Conservation (phyloP, 1,140 invertebrate species). For the Drosophila tristis region DNA sequence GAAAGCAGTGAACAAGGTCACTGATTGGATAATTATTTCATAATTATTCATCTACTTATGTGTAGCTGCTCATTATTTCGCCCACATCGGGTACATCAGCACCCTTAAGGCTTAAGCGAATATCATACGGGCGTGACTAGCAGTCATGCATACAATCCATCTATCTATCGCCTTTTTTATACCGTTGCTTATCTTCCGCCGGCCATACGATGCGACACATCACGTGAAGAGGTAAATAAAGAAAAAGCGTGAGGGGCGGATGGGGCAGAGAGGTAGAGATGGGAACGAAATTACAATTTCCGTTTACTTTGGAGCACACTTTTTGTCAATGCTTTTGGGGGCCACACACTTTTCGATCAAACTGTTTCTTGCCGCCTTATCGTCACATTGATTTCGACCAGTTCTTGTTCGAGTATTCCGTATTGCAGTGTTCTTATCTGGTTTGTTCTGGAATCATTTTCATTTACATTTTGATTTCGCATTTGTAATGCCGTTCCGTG, state of each 20-base stretch:
- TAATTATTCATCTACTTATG: neutral
- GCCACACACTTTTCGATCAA: conserved; percentile 17
- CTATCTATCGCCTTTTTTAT: conserved; percentile 33
- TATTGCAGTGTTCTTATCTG: conserved; percentile 26
- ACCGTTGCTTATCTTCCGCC: conserved; percentile 49
- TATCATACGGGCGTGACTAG: neutral
- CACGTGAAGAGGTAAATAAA: conserved; percentile 51
- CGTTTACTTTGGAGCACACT: conserved; percentile 5
- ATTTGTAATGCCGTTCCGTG: conserved; percentile 57
- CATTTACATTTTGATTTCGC: conserved; percentile 69
- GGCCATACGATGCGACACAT: conserved; percentile 25
- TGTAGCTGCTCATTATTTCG: too few species aligned
- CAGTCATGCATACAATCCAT: conserved; percentile 31
- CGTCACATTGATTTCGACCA: conserved; percentile 38
- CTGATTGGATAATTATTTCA: neutral
- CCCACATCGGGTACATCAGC: too few species aligned
- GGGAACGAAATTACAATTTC: conserved; percentile 33
- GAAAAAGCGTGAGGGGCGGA: conserved; percentile 20
- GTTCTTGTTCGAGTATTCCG: conserved; percentile 24
- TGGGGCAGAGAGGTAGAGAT: neutral
- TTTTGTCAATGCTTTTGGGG: neutral
- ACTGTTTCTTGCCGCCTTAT: conserved; percentile 47
- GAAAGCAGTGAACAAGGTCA: too few species aligned
- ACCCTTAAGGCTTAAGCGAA: neutral
- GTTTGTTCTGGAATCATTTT: conserved; percentile 58